phyloP scores from a whole-genome alignment of 2,113 vertebrate genomes.

The Anguilla japonica region DNA sequence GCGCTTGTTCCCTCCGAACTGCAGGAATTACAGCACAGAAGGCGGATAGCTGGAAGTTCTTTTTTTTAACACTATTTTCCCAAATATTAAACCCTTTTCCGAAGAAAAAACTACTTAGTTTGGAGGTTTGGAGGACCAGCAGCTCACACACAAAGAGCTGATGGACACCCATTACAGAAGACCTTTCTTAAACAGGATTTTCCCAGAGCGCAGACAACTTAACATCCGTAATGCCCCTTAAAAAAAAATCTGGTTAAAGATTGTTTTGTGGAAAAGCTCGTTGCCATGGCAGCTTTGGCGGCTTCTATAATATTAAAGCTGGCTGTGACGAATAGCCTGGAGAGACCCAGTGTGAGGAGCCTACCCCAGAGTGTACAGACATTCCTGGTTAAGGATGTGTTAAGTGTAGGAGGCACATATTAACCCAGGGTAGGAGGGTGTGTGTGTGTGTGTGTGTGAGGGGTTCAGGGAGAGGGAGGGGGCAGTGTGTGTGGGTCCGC shows the following conservation, averaged over 20 bases:
- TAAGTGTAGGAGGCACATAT: constrained; percentile 31
- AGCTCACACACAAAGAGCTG: not conserved
- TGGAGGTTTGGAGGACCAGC: not conserved
- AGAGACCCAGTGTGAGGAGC: constrained; percentile 23
- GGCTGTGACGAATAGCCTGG: constrained; percentile 44
- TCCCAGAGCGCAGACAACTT: constrained; percentile 12
- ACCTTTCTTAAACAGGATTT: not conserved
- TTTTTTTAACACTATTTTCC: not conserved
- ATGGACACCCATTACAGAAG: not conserved
- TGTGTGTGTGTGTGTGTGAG: constrained; percentile 13
- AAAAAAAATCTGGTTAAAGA: constrained; percentile 32
- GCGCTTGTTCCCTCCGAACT: not conserved
- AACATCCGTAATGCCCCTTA: constrained; percentile 30
- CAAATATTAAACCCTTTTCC: not conserved
- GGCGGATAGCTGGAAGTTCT: not conserved
- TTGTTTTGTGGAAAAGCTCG: constrained; percentile 36
- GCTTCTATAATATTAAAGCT: constrained; percentile 33
- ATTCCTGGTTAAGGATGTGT: constrained; percentile 37
- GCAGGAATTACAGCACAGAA: not conserved
- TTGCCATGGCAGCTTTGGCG: constrained; percentile 42
- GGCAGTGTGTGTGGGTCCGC: constrained; percentile 17
- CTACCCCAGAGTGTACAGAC: constrained; percentile 27
- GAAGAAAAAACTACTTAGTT: not conserved
- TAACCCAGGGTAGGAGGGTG: constrained; percentile 29
- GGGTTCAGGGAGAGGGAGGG: constrained; percentile 11